Evolutionary conservation across 1,140 invertebrate genomes (phyloP), one percentile per base, ranked within the genome.

Genomic region (Bicyclus anynana): DNA sequence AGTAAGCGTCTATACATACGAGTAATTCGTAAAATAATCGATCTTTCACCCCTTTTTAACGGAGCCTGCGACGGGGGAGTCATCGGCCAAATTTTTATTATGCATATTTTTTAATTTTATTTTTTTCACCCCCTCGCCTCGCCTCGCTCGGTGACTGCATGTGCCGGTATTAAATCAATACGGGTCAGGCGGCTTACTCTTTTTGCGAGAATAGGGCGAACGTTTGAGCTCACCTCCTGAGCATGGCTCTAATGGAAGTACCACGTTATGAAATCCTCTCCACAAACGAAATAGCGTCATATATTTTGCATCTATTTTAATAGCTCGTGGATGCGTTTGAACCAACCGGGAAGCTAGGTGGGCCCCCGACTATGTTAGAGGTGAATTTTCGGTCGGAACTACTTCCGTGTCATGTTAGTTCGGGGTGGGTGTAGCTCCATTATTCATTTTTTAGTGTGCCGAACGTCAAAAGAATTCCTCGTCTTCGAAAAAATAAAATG

Each of bases 81-180:
- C 76, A 78, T 80, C 77, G 81, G 75, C 78, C 78, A 80, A 84
- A 84, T 84, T 84, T 84, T 87, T 83, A 87, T 84, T 84, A 84
- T 87, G 84, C 84, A 87, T 87, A 84, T 87, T 84, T 80, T 84
- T 84, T 80, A 87, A 84, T 82, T 87, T 83, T 80, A 84, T 80
- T 81, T 84, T 80, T 76, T 79, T 72, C 64, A 69, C 70, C 64
- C 74, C 80, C 74, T 66, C 58, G 56, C 63, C 74, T 66, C 58
- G 56, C 63, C 37, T 40, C 59, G 65, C 53, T 64, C 59, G 65
- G 65, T 65, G 65, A 71, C 72, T 72, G 71, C 70, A 73, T 75
- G 67, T 74, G 69, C 68, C 69, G 54, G 80, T 77, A 77, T 84
- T 84, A 81, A 87, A 84, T 87, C 81, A 87, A 87, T 87, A 87